phyloP scores from a whole-genome alignment of 2,888 invertebrate genomes.

The Bellardia pandia region DNA sequence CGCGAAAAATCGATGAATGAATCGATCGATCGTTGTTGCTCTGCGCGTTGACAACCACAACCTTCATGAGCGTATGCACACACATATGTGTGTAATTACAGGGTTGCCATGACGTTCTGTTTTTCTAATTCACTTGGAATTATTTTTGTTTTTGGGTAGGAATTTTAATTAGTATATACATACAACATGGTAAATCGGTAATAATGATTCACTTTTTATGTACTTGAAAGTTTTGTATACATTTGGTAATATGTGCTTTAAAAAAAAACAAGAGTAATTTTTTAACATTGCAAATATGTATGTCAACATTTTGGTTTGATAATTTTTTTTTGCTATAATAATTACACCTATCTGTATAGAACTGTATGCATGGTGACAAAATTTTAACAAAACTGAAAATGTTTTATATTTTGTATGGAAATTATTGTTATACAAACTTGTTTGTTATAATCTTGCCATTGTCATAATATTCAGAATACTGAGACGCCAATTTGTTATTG shows the following conservation, averaged over 20 bases:
- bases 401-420: too few relatives aligned
- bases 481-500: too few relatives aligned
- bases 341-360: too few relatives aligned
- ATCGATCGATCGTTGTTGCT: conserved; percentile 81
- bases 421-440: too few relatives aligned
- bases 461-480: too few relatives aligned
- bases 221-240: not conserved
- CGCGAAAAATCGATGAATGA: conserved; percentile 84
- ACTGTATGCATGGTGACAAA: too few relatives aligned
- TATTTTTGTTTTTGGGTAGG: not conserved
- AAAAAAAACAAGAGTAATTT: not conserved
- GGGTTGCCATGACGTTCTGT: conserved; percentile 66
- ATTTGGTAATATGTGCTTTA: not conserved
- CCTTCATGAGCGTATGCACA: conserved; percentile 25
- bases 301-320: too few relatives aligned
- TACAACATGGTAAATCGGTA: not conserved
- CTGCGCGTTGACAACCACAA: conserved; percentile 67
- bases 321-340: too few relatives aligned
- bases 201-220: conserved; percentile 11
- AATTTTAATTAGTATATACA: conserved; percentile 1
- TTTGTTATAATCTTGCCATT: too few relatives aligned
- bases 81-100: conserved; percentile 18
- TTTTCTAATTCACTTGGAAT: not conserved
- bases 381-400: too few relatives aligned
- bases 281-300: too few relatives aligned